These are phyloP conservation scores for Numida meleagris DNA, from an alignment of 2,113 vertebrate species.

Conservation along the genomic window DNA sequence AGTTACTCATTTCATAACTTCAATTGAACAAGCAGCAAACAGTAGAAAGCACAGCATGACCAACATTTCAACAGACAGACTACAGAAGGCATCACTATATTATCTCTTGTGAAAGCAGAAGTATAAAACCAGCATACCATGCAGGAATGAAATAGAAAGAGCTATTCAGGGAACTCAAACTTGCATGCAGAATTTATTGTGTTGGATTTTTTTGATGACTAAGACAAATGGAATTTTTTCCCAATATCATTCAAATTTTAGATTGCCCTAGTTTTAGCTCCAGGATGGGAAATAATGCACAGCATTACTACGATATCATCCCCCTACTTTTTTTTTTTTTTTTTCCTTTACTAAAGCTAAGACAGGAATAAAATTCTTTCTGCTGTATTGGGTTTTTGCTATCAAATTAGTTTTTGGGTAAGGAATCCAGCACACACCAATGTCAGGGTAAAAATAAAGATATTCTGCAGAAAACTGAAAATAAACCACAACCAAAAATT, in stretches of 20 bases:
- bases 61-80: background rate
- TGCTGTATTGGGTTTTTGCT: background rate
- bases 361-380: background rate
- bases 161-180: constrained; percentile 8
- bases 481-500: background rate
- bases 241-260: background rate
- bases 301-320: background rate
- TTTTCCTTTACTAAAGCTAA: background rate
- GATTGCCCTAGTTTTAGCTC: background rate
- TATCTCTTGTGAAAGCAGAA: constrained; percentile 1
- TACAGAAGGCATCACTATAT: background rate
- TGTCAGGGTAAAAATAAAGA: background rate
- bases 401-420: background rate
- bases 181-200: constrained; percentile 5
- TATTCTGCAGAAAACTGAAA: background rate
- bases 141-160: background rate
- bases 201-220: background rate
- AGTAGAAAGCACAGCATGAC: background rate
- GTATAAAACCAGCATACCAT: constrained; percentile 17
- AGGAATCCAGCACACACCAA: background rate
- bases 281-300: background rate
- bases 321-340: background rate
- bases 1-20: background rate
- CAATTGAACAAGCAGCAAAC: constrained; percentile 16
- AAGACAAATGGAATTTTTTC: background rate